A percentile compares a stretch with the other conserved stretches of the same genome.
Conservation (phyloP, 2,797 vertebrate species). For the Xiphorhynchus erythropygius region DNA sequence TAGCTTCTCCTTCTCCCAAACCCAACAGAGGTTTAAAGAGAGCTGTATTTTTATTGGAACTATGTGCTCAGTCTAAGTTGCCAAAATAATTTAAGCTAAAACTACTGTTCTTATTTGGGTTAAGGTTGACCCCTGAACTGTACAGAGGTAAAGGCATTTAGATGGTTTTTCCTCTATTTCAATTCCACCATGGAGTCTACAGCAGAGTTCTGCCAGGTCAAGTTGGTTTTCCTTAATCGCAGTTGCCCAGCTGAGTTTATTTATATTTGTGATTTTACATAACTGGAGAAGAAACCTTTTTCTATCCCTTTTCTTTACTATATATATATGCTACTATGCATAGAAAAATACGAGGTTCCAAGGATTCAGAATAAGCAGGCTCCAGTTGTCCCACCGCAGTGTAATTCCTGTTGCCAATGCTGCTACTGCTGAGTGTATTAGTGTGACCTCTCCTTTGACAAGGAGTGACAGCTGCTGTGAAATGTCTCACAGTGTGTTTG, state of each 20-base stretch:
- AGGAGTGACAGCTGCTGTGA: conserved; percentile 9
- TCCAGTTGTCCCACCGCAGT: background rate
- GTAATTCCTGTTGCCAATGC: background rate
- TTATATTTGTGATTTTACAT: background rate
- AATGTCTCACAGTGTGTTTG: background rate
- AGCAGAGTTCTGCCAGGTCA: conserved; percentile 3
- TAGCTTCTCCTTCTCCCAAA: conserved; percentile 71
- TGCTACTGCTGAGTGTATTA: background rate
- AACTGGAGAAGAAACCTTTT: background rate
- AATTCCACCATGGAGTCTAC: background rate
- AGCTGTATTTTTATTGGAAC: conserved; percentile 75
- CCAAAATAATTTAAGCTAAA: conserved; percentile 75
- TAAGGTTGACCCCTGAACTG: conserved; percentile 71
- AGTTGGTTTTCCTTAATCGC: background rate
- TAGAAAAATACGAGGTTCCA: background rate
- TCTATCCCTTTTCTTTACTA: background rate
- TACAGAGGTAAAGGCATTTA: conserved; percentile 54
- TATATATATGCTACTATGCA: background rate
- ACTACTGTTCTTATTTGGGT: conserved; percentile 71
- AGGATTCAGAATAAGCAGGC: background rate
- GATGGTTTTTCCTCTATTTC: conserved; percentile 30
- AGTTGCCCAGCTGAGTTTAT: background rate
- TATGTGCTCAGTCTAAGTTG: conserved; percentile 67
- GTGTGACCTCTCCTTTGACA: background rate
- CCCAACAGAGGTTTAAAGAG: conserved; percentile 71